phyloP scores from a whole-genome alignment of 2,888 invertebrate species.

The Nymphalis polychloros region DNA sequence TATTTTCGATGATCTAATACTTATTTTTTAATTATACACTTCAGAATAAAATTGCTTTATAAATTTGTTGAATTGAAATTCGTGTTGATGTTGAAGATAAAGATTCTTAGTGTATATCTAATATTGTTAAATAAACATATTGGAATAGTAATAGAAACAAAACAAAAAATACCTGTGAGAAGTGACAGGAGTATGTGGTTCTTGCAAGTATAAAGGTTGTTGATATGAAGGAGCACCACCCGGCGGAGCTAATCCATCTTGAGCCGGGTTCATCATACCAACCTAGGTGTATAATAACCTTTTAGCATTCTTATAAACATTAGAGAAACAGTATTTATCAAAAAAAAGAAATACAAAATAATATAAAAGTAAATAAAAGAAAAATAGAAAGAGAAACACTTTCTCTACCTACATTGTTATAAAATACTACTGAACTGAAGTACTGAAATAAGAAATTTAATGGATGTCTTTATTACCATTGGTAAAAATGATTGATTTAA shows the following conservation, averaged over 20 bases:
- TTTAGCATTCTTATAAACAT: constrained; percentile 2
- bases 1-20: too few relatives aligned
- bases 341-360: not conserved
- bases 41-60: not conserved
- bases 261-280: constrained; percentile 84
- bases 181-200: constrained; percentile 76
- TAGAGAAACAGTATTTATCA: too few relatives aligned
- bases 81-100: too few relatives aligned
- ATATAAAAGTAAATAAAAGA: not conserved
- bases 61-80: not conserved
- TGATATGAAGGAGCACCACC: constrained; percentile 84
- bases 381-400: not conserved
- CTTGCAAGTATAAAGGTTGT: constrained; percentile 86
- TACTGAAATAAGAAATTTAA: too few relatives aligned
- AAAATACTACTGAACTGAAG: too few relatives aligned
- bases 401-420: too few relatives aligned
- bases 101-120: not conserved
- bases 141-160: not conserved
- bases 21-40: not conserved
- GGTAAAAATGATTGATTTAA: too few relatives aligned
- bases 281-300: constrained; percentile 56
- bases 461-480: too few relatives aligned
- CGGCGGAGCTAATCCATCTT: constrained; percentile 82
- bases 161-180: constrained; percentile 62
- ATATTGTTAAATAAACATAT: not conserved